Evolutionary conservation across 2,113 vertebrate species (phyloP).

Genomic region (Dryoscopus gambensis): DNA sequence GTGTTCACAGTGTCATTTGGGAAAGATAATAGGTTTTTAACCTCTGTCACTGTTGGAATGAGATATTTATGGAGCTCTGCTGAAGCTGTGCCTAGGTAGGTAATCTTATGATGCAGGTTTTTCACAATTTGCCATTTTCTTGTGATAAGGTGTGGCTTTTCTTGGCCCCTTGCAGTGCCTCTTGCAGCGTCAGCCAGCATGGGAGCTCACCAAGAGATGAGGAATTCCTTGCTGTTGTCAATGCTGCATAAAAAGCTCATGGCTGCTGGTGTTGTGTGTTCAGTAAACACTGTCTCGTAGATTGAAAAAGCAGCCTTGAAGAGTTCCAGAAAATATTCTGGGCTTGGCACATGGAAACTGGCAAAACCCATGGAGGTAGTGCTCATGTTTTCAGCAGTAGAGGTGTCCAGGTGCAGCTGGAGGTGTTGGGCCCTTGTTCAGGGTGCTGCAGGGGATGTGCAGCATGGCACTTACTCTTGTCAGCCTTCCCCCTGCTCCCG

Average conservation of each 20-base stretch:
- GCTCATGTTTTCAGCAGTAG: background rate
- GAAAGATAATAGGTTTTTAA: conserved; percentile 66
- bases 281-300: background rate
- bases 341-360: background rate
- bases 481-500: background rate
- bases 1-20: conserved; percentile 54
- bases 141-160: background rate
- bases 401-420: too few relatives aligned
- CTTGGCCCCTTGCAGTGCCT: background rate
- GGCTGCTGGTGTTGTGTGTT: background rate
- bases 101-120: background rate
- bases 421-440: background rate
- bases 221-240: background rate
- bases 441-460: background rate
- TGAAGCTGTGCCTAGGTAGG: background rate
- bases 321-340: background rate
- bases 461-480: background rate
- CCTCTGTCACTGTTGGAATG: conserved; percentile 57
- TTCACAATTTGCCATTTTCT: conserved; percentile 2
- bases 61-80: conserved; percentile 33
- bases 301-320: background rate
- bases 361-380: background rate
- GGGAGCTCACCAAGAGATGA: background rate
- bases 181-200: background rate
- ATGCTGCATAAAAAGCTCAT: background rate